These are phyloP conservation scores for Pithys albifrons DNA, from an alignment of 2,113 vertebrate species.

Conservation along the genomic window DNA sequence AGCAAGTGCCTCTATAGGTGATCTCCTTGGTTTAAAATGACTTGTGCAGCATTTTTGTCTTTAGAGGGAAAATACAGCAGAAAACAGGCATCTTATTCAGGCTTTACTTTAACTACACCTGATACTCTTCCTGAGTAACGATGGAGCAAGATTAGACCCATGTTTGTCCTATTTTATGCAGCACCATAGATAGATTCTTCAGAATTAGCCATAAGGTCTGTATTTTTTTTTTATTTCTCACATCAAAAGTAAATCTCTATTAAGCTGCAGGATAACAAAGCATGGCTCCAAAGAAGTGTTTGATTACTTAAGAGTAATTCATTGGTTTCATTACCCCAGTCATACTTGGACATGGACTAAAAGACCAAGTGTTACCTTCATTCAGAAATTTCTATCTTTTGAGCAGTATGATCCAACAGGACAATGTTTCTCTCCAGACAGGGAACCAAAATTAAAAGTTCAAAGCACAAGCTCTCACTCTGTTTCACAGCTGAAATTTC, in stretches of 20 bases:
- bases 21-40: neutral
- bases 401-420: neutral
- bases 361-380: neutral
- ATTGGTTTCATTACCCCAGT: neutral
- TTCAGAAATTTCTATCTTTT: neutral
- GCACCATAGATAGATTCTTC: neutral
- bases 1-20: neutral
- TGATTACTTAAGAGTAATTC: neutral
- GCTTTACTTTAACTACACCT: neutral
- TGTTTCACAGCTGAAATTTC: slow-evolving; percentile 12
- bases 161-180: neutral
- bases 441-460: neutral
- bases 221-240: neutral
- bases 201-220: neutral
- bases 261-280: neutral
- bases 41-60: neutral
- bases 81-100: neutral
- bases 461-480: neutral
- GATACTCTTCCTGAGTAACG: neutral
- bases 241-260: fast-evolving
- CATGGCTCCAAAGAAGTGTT: neutral
- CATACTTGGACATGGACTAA: neutral
- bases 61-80: neutral
- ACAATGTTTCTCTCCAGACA: neutral
- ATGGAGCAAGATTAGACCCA: neutral